phyloP scores from a whole-genome alignment of 1,140 invertebrate species.

The Drosophila ironensis region DNA sequence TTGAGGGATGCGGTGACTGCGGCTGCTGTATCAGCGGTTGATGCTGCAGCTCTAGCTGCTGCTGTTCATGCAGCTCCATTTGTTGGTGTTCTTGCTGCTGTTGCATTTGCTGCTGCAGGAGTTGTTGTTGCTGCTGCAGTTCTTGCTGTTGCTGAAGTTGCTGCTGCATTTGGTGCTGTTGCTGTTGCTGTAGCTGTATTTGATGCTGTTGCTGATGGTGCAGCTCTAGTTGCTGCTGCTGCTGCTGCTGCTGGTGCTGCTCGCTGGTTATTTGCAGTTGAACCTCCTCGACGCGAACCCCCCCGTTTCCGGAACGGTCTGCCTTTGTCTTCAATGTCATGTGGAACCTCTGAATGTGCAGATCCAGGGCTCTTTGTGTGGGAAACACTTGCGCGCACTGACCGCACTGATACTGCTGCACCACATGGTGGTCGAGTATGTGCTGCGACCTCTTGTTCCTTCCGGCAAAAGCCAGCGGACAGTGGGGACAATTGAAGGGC shows the following conservation, averaged over 20 bases:
- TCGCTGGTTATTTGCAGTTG: slow-evolving; percentile 52
- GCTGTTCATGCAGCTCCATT: slow-evolving; percentile 1
- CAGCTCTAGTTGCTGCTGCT: neutral
- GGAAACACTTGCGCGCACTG: slow-evolving; percentile 73
- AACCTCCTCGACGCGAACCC: slow-evolving; percentile 67
- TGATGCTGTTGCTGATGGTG: slow-evolving; percentile 28
- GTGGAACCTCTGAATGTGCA: slow-evolving; percentile 70
- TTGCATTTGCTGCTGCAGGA: neutral
- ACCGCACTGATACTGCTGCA: slow-evolving; percentile 72
- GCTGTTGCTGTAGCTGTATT: slow-evolving; percentile 12
- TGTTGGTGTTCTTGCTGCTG: slow-evolving; percentile 1
- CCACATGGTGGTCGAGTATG: slow-evolving; percentile 62
- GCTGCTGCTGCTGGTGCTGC: slow-evolving; percentile 2
- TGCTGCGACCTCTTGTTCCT: slow-evolving; percentile 70
- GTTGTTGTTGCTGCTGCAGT: neutral
- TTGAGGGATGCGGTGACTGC: slow-evolving; percentile 33
- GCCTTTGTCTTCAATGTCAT: slow-evolving; percentile 9
- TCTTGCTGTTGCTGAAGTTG: slow-evolving; percentile 7
- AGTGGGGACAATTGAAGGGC: slow-evolving; percentile 74
- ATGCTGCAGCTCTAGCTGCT: neutral
- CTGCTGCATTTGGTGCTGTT: neutral
- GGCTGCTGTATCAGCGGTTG: slow-evolving; percentile 6
- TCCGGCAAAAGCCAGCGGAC: slow-evolving; percentile 58
- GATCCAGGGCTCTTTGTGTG: slow-evolving; percentile 64
- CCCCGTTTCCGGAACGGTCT: neutral